These are phyloP conservation scores for Barnardius zonarius DNA, from an alignment of 2,113 vertebrate genomes.

Conservation along the genomic window DNA sequence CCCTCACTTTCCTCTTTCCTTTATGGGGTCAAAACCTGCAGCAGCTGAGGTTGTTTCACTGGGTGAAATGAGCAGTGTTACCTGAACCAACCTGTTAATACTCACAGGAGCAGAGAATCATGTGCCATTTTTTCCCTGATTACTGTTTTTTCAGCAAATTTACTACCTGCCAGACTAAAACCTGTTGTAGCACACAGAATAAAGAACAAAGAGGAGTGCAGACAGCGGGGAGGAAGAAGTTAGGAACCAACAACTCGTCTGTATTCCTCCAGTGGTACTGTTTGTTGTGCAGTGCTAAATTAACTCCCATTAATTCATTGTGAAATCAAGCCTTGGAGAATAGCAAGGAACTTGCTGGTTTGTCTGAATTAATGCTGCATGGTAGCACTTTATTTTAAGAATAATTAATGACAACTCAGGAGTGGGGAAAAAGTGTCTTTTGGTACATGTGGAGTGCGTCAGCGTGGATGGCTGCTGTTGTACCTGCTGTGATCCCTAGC, in stretches of 20 bases:
- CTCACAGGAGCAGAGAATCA: neutral
- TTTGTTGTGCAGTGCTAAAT: conserved; percentile 62
- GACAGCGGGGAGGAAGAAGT: neutral
- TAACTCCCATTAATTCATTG: conserved; percentile 68
- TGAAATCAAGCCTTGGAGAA: conserved; percentile 66
- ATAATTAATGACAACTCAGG: conserved; percentile 34
- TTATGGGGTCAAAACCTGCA: neutral
- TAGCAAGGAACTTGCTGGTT: conserved; percentile 49
- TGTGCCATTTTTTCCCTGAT: neutral
- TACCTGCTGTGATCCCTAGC: neutral
- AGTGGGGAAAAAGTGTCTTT: neutral
- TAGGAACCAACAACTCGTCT: neutral
- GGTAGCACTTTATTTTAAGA: conserved; percentile 56
- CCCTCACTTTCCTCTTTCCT: neutral
- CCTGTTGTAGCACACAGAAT: neutral
- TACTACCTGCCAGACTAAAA: neutral
- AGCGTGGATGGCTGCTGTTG: neutral
- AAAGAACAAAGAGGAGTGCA: neutral
- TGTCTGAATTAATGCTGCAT: conserved; percentile 52
- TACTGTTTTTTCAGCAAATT: neutral
- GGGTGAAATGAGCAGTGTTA: neutral
- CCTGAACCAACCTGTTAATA: neutral
- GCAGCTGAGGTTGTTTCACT: neutral
- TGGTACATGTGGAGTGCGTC: neutral
- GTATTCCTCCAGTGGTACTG: conserved; percentile 19